phyloP scores from a whole-genome alignment of 2,888 invertebrate genomes.

The Parapristionchus giblindavisi region DNA sequence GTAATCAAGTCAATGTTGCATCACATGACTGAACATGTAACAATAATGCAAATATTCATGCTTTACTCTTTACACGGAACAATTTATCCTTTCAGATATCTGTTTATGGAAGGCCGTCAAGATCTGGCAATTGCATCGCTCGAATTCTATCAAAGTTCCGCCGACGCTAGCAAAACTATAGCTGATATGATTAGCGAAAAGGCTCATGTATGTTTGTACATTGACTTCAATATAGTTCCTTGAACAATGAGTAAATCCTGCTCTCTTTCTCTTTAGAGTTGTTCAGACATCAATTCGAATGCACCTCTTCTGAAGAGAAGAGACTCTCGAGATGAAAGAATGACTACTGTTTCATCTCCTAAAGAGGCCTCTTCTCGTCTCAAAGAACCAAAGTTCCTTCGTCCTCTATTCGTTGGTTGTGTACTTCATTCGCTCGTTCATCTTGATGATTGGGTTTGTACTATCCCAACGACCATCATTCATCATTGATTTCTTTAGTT shows the following conservation, averaged over 20 bases:
- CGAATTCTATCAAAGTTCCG: constrained; percentile 53
- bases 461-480: neutral
- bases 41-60: neutral
- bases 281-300: constrained; percentile 28
- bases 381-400: constrained; percentile 53
- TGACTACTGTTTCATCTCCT: neutral
- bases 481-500: constrained; percentile 46
- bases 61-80: neutral
- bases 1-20: neutral
- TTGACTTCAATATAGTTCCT: neutral
- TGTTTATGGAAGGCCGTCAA: constrained; percentile 51
- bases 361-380: neutral
- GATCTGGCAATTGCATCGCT: constrained; percentile 53
- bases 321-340: constrained; percentile 19
- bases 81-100: constrained; percentile 40
- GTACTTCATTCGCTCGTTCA: constrained; percentile 64
- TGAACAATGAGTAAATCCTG: neutral
- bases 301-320: neutral
- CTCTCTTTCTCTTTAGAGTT: neutral
- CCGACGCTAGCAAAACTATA: constrained; percentile 24
- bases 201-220: constrained; percentile 11
- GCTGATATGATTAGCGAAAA: constrained; percentile 24
- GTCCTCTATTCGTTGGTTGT: constrained; percentile 59
- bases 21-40: neutral
- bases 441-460: constrained; percentile 64